phyloP scores from a whole-genome alignment of 2,888 invertebrate species.

The Acrocyrtus sp. region DNA sequence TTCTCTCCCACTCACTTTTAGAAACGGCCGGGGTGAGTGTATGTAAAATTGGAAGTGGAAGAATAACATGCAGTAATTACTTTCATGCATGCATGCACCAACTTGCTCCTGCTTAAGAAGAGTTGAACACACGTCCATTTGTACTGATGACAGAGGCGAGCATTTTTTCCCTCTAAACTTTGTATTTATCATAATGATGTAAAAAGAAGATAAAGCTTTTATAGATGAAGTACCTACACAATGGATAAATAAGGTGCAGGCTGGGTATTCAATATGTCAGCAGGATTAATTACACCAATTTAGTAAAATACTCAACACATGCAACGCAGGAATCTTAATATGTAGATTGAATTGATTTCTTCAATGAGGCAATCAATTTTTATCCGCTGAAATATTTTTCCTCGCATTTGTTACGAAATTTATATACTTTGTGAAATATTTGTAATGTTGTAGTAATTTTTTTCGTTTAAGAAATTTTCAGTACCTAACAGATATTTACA shows the following conservation, averaged over 20 bases:
- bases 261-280: slow-evolving; percentile 26
- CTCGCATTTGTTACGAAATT: too few relatives aligned
- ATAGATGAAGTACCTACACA: too few relatives aligned
- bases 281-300: slow-evolving; percentile 51
- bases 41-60: too few relatives aligned
- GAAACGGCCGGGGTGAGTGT: too few relatives aligned
- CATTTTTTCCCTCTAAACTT: background rate
- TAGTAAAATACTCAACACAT: slow-evolving; percentile 3
- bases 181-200: background rate
- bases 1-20: slow-evolving; percentile 17
- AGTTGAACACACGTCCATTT: slow-evolving; percentile 10
- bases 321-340: too few relatives aligned
- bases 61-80: slow-evolving; percentile 3
- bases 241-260: too few relatives aligned
- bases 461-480: too few relatives aligned
- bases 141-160: slow-evolving; percentile 1
- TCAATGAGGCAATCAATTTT: slow-evolving; percentile 35
- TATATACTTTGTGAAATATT: too few relatives aligned
- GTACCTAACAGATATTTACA: too few relatives aligned
- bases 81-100: background rate
- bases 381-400: slow-evolving; percentile 24
- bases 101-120: too few relatives aligned
- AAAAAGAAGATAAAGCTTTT: background rate
- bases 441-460: too few relatives aligned
- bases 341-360: too few relatives aligned